Base-by-base conservation (phyloP, 2,113 vertebrate genomes). In the Thryonomys swinderianus region DNA sequence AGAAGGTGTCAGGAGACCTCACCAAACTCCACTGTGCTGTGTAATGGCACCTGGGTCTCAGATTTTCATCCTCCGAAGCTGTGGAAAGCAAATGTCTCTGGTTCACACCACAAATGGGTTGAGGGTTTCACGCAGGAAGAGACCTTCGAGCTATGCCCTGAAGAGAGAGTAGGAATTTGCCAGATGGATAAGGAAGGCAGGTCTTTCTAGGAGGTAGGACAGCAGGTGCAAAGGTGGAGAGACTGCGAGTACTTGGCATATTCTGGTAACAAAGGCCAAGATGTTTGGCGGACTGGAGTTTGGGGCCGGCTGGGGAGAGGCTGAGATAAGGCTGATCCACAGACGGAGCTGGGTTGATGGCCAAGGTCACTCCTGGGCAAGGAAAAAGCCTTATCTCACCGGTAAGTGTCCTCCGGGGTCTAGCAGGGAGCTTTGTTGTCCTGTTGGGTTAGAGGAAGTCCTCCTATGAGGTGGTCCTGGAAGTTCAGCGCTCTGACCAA, bases 171-270 rank as follows among this genome's bases (percentile, higher is more conserved):
- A 91, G 86, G 93, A 59, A 71, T 83, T 90, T 74, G 34, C 93
- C 51, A 21, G 90, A 92, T 92, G 86, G 86, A 71, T 53, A 85
- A 88, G 85, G 89, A 67, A 79, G 69, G 42, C 87, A 61, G 42
- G 48, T 18, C 48, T n/a, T 74, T 13, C 53, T 57, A 73, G 62
- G 74, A 57, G 45, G 73, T 59, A 57, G 51, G 74, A 84, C 0
- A 14, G 51, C 93, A 96, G 88, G 97, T 97, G 64, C 96, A 97
- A 97, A 97, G 97, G 97, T 97, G 85, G 79, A 79, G 55, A 93
- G 42, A 67, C 94, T 74, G 11, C 1, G 3, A 53, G 82, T 25
- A 21, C 91, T 42, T 42, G 81, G 71, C 34, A 0, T 74, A 45
- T 59, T 92, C 90, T 51, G 67, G 79, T 92, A 21, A 96, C 91